Conservation (phyloP, 2,113 vertebrate genomes). For the Bujurquina vittata region DNA sequence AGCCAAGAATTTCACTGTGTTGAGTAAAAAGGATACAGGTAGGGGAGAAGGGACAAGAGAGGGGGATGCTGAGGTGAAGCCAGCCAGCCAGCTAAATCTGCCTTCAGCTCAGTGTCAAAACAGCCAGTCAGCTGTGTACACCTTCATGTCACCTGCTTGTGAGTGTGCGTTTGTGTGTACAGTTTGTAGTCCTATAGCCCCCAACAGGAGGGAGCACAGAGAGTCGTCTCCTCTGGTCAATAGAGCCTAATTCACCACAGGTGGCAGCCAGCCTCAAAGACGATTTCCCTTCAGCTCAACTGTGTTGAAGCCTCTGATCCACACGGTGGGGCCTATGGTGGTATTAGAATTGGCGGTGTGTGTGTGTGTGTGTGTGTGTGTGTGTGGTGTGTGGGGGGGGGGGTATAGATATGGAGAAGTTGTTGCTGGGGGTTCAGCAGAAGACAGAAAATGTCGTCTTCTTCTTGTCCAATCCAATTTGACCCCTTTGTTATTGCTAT, state of each 20-base stretch:
- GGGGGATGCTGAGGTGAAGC: slow-evolving; percentile 42
- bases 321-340: slow-evolving; percentile 49
- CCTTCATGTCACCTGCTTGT: slow-evolving; percentile 43
- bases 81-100: slow-evolving; percentile 54
- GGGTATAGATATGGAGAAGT: slow-evolving; percentile 54
- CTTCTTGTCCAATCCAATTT: slow-evolving; percentile 5
- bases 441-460: slow-evolving; percentile 48
- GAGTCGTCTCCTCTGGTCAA: slow-evolving; percentile 72
- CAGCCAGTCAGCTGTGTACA: slow-evolving; percentile 58
- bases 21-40: slow-evolving; percentile 61
- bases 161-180: slow-evolving; percentile 14
- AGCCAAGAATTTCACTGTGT: slow-evolving; percentile 47
- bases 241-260: slow-evolving; percentile 76
- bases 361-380: slow-evolving; percentile 10
- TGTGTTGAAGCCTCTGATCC: slow-evolving; percentile 67
- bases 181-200: slow-evolving; percentile 14
- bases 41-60: slow-evolving; percentile 11
- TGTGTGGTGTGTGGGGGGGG: neutral
- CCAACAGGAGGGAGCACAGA: slow-evolving; percentile 56
- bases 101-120: slow-evolving; percentile 65
- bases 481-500: slow-evolving; percentile 31
- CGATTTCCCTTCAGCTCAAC: slow-evolving; percentile 64
- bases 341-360: neutral
- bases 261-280: slow-evolving; percentile 68
- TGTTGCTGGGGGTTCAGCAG: slow-evolving; percentile 24